Evolutionary conservation across 2,888 invertebrate genomes (phyloP).

Genomic region (Salticus scenicus): DNA sequence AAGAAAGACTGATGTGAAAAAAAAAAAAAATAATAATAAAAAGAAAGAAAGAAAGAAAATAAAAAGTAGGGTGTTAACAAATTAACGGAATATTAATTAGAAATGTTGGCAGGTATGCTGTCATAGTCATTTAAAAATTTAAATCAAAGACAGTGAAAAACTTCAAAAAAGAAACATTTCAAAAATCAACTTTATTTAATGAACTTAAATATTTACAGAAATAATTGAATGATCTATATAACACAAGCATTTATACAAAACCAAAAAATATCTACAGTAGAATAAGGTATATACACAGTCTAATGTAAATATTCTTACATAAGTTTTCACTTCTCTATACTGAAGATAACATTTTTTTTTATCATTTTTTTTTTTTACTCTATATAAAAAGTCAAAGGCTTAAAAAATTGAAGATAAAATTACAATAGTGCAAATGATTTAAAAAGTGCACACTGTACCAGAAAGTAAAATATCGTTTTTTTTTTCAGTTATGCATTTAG

Average conservation of each 20-base stretch:
- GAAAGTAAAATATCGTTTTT: conserved; percentile 20
- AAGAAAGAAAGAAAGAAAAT: too few species aligned
- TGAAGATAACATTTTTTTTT: not conserved
- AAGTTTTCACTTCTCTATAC: conserved; percentile 29
- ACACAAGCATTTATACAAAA: conserved; percentile 25
- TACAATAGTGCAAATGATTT: conserved; percentile 41
- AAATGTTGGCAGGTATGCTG: too few species aligned
- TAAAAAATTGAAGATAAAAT: conserved; percentile 36
- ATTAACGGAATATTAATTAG: too few species aligned
- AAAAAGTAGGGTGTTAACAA: too few species aligned
- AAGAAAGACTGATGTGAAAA: too few species aligned
- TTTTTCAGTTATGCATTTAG: conserved; percentile 7
- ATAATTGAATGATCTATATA: conserved; percentile 24
- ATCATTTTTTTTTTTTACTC: not conserved
- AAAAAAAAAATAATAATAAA: too few species aligned
- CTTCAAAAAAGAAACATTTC: conserved; percentile 34
- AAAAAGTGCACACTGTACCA: conserved; percentile 36
- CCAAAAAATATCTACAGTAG: conserved; percentile 41
- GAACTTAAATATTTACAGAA: conserved; percentile 64
- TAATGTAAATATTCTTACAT: conserved; percentile 28
- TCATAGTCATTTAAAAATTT: too few species aligned
- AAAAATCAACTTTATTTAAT: conserved; percentile 63
- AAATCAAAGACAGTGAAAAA: too few species aligned
- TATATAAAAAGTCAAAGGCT: conserved; percentile 44
- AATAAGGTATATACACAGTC: conserved; percentile 46